These are phyloP conservation scores for Drosophila meridionalis DNA, from an alignment of 2,888 invertebrate species.

Conservation along the genomic window DNA sequence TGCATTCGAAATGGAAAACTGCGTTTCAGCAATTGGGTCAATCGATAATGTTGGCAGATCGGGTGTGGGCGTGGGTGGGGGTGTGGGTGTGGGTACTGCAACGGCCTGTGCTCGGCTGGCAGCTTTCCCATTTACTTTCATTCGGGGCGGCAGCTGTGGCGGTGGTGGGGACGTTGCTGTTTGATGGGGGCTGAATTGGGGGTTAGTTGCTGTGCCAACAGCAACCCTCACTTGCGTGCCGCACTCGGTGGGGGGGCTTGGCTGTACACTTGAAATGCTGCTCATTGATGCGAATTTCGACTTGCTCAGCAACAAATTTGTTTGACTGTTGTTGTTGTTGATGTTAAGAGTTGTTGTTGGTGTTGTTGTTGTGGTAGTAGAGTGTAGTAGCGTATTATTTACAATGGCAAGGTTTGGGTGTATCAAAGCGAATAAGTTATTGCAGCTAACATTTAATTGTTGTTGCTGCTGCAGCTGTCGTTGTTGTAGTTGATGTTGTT, in stretches of 20 bases:
- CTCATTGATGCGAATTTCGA: constrained; percentile 73
- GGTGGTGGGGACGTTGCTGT: constrained; percentile 31
- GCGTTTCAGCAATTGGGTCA: constrained; percentile 81
- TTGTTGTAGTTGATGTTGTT: constrained; percentile 24
- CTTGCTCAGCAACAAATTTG: constrained; percentile 55
- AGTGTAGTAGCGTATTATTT: constrained; percentile 72
- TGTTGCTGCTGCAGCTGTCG: constrained; percentile 23
- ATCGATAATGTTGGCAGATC: constrained; percentile 62
- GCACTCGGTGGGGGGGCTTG: constrained; percentile 64
- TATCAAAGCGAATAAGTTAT: constrained; percentile 25
- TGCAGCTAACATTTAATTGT: constrained; percentile 36
- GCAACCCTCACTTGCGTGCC: constrained; percentile 66
- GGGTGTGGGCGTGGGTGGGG: constrained; percentile 11
- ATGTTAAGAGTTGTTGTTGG: constrained; percentile 45
- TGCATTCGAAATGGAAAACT: constrained; percentile 73
- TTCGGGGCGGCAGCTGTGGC: constrained; percentile 74
- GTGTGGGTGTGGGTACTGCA: constrained; percentile 14
- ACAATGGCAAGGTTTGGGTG: constrained; percentile 60
- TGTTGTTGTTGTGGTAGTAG: constrained; percentile 48
- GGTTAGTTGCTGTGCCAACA: constrained; percentile 42
- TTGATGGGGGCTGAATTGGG: constrained; percentile 32
- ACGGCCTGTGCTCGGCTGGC: constrained; percentile 4
- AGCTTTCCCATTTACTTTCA: constrained; percentile 64
- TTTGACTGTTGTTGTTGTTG: constrained; percentile 46
- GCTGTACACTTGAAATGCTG: constrained; percentile 75